phyloP scores from a whole-genome alignment of 1,140 invertebrate species.

The Hesperophylax magnus region DNA sequence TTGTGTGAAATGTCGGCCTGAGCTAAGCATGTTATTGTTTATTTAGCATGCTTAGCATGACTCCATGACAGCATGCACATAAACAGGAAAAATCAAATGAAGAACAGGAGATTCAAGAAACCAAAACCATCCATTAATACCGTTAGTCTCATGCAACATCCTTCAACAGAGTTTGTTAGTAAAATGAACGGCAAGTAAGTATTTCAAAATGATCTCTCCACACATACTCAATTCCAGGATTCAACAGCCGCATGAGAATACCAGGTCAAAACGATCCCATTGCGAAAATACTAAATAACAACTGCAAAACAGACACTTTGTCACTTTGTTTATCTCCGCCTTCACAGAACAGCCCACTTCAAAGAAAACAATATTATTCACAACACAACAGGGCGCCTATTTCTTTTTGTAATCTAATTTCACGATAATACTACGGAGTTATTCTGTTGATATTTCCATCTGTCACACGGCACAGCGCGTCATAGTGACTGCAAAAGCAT shows the following conservation, averaged over 20 bases:
- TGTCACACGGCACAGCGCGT: slow-evolving; percentile 7
- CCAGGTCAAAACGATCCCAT: slow-evolving; percentile 17
- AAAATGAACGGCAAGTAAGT: background rate
- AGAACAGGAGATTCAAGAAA: too few relatives aligned
- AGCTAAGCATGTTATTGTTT: too few relatives aligned
- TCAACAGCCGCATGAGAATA: slow-evolving; percentile 38
- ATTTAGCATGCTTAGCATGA: too few relatives aligned
- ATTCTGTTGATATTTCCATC: background rate
- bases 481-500: slow-evolving; percentile 7
- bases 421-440: background rate
- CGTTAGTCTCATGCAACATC: too few relatives aligned
- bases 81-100: too few relatives aligned
- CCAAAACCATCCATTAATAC: too few relatives aligned
- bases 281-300: slow-evolving; percentile 2
- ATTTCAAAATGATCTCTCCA: slow-evolving; percentile 12
- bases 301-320: background rate
- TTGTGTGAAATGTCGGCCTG: too few relatives aligned
- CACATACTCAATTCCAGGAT: slow-evolving; percentile 26
- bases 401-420: background rate
- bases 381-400: background rate
- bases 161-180: slow-evolving; percentile 6
- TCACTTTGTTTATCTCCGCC: background rate
- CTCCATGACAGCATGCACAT: too few relatives aligned
- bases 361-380: slow-evolving; percentile 18
- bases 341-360: slow-evolving; percentile 9